Evolutionary conservation across 2,888 invertebrate species (phyloP).

Genomic region (Nomada ruficornis): DNA sequence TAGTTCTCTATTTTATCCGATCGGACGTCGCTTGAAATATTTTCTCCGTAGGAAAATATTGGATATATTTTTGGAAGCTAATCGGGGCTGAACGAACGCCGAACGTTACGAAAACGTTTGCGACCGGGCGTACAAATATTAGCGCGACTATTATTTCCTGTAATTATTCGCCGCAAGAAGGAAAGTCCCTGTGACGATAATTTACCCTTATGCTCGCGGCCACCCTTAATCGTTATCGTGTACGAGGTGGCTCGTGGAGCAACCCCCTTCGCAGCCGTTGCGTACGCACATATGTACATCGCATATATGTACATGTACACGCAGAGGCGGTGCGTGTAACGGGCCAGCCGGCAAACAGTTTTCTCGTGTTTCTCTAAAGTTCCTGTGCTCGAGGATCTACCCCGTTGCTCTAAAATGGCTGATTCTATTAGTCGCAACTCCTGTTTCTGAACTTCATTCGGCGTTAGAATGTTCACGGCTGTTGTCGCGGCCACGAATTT

Average conservation of each 20-base stretch:
- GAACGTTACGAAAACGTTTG: slow-evolving; percentile 14
- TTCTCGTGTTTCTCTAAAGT: slow-evolving; percentile 64
- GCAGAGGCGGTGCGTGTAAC: slow-evolving; percentile 53
- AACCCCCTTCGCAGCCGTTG: slow-evolving; percentile 19
- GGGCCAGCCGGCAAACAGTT: slow-evolving; percentile 66
- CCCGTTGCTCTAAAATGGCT: slow-evolving; percentile 46
- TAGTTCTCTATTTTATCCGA: too few species aligned
- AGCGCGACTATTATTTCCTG: slow-evolving; percentile 50
- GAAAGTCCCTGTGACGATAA: slow-evolving; percentile 64
- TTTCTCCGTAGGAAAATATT: background rate
- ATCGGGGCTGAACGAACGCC: background rate
- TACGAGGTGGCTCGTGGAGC: slow-evolving; percentile 46
- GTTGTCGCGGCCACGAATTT: background rate
- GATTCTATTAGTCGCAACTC: slow-evolving; percentile 69
- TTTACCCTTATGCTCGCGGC: slow-evolving; percentile 59
- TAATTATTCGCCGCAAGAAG: slow-evolving; percentile 55
- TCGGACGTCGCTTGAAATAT: background rate
- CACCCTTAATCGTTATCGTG: slow-evolving; percentile 67
- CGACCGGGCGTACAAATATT: slow-evolving; percentile 43
- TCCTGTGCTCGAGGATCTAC: slow-evolving; percentile 43
- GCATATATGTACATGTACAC: slow-evolving; percentile 5
- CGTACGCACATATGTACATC: slow-evolving; percentile 19
- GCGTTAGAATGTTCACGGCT: slow-evolving; percentile 35
- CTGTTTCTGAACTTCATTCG: slow-evolving; percentile 59
- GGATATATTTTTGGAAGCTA: background rate